Evolutionary conservation across 2,797 vertebrate genomes (phyloP).

Genomic region (Molossus molossus): DNA sequence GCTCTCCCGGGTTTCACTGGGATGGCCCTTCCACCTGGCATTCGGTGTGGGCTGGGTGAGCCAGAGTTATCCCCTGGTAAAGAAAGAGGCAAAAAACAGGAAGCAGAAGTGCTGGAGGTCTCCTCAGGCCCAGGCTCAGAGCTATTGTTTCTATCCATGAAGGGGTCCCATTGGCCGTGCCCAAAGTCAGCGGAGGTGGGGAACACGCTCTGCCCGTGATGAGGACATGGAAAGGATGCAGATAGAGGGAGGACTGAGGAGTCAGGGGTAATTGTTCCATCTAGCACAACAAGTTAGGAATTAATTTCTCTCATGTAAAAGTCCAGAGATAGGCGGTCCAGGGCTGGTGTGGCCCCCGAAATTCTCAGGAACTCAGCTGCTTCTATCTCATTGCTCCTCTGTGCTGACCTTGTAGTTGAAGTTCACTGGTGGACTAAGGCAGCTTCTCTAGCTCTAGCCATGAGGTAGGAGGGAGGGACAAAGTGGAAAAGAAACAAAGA

Average conservation of each 20-base stretch:
- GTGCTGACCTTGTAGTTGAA: neutral
- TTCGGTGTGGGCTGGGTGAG: neutral
- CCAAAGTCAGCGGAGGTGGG: neutral
- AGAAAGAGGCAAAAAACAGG: neutral
- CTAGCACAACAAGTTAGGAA: neutral
- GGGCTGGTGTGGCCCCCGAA: neutral
- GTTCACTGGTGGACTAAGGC: neutral
- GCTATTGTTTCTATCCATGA: neutral
- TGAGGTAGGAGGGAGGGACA: neutral
- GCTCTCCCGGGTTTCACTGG: neutral
- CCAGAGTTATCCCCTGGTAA: neutral
- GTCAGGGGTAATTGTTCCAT: neutral
- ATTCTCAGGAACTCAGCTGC: neutral
- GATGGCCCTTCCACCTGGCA: neutral
- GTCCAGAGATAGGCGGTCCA: neutral
- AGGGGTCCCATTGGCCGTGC: neutral
- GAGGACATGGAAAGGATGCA: neutral
- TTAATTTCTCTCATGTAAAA: neutral
- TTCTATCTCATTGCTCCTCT: neutral
- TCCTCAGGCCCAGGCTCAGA: neutral
- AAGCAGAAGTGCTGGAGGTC: neutral
- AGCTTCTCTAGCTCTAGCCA: neutral
- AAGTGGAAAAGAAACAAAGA: neutral
- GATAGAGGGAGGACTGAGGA: neutral
- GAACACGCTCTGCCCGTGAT: rapidly evolving